These are phyloP conservation scores for Hemitrygon akajei DNA, from an alignment of 2,797 vertebrate genomes.

Conservation along the genomic window DNA sequence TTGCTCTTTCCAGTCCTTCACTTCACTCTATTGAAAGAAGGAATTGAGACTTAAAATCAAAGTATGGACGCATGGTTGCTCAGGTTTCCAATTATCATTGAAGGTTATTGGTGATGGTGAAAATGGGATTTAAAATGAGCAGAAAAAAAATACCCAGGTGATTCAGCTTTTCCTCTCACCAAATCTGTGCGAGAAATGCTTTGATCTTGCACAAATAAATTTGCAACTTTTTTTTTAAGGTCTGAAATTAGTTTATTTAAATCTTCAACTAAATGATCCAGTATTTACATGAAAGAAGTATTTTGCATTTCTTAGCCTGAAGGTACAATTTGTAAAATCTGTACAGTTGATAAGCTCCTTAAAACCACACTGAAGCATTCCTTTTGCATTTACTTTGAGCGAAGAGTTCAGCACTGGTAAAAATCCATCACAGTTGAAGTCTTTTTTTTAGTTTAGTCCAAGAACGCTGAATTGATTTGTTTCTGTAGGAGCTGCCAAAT, in stretches of 20 bases:
- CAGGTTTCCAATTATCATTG: neutral
- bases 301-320: neutral
- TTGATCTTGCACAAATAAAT: neutral
- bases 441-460: conserved; percentile 34
- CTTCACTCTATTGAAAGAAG: neutral
- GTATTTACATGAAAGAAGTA: conserved; percentile 26
- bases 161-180: neutral
- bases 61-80: neutral
- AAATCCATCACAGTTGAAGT: conserved; percentile 37
- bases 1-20: neutral
- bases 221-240: neutral
- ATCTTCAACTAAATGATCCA: conserved; percentile 15
- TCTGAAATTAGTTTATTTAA: neutral
- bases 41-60: neutral
- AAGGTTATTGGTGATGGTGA: neutral
- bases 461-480: conserved; percentile 37
- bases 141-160: neutral
- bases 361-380: conserved; percentile 25
- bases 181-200: no score
- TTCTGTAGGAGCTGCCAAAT: conserved; percentile 33
- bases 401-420: conserved; percentile 21
- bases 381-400: conserved; percentile 29
- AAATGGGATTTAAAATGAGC: neutral
- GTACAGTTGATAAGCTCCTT: conserved; percentile 19
- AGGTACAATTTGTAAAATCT: conserved; percentile 29